Evolutionary conservation across 37 sponge, comb jelly and placozoan species (phyloP).

Genomic region (Beroe forskalii): DNA sequence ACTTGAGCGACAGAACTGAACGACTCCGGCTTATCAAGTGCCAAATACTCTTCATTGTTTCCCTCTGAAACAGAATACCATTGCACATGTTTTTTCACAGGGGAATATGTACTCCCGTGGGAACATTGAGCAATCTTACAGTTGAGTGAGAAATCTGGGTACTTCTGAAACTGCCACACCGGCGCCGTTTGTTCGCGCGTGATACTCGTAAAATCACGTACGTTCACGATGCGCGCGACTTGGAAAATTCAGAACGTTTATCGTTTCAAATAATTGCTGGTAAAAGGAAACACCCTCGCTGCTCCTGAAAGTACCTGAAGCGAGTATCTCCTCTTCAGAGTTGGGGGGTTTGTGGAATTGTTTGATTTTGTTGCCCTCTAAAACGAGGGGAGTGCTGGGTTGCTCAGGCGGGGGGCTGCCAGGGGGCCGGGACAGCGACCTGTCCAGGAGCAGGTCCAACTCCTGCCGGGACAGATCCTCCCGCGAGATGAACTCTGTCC

Average conservation of each 20-base stretch:
- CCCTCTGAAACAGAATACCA: conserved; percentile 39
- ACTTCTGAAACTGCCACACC: too few species aligned
- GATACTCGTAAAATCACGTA: too few species aligned
- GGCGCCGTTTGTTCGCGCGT: too few species aligned
- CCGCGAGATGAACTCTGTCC: conserved; percentile 37
- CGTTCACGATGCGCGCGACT: too few species aligned
- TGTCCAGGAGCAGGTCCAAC: conserved; percentile 12
- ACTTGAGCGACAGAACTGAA: conserved; percentile 55
- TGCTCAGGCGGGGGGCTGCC: not conserved
- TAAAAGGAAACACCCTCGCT: too few species aligned
- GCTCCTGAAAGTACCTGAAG: conserved; percentile 13
- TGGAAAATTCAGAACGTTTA: too few species aligned
- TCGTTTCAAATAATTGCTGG: too few species aligned
- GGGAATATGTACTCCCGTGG: too few species aligned
- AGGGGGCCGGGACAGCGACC: not conserved
- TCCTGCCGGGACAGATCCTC: conserved; percentile 6
- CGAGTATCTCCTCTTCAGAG: conserved; percentile 25
- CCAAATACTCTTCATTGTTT: conserved; percentile 49
- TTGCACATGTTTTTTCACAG: too few species aligned
- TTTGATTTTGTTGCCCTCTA: conserved; percentile 66
- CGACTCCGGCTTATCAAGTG: conserved; percentile 38
- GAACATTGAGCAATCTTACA: too few species aligned
- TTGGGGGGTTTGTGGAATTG: not conserved
- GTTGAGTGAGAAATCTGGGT: too few species aligned
- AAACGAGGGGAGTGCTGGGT: not conserved